These are phyloP conservation scores for Molorchus minor DNA, from an alignment of 2,888 invertebrate genomes.

Conservation along the genomic window DNA sequence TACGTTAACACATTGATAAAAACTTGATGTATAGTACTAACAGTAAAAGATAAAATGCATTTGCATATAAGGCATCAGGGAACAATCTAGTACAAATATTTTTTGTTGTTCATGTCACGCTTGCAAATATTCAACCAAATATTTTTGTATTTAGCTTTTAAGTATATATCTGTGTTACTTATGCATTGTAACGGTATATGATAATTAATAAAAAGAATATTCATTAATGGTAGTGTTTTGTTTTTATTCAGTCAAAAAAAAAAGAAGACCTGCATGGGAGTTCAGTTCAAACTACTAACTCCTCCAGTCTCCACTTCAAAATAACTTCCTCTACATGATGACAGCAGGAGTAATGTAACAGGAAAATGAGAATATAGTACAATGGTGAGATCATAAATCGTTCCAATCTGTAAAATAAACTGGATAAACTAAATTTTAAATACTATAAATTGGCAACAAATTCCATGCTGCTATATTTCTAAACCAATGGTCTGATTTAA, in stretches of 20 bases:
- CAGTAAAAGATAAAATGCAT: constrained; percentile 30
- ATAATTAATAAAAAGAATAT: constrained; percentile 28
- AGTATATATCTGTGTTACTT: constrained; percentile 25
- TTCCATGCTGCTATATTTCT: too few relatives aligned
- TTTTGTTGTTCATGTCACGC: constrained; percentile 45
- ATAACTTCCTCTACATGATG: too few relatives aligned
- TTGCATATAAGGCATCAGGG: constrained; percentile 47
- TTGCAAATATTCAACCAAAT: constrained; percentile 54
- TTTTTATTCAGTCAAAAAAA: background rate
- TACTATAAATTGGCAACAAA: too few relatives aligned
- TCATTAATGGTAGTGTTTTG: too few relatives aligned
- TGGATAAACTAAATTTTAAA: too few relatives aligned
- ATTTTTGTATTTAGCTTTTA: constrained; percentile 55
- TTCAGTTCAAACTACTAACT: too few relatives aligned
- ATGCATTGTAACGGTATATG: constrained; percentile 21
- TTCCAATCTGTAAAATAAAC: too few relatives aligned
- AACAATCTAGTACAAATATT: constrained; percentile 56
- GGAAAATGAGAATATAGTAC: too few relatives aligned
- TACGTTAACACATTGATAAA: constrained; percentile 18
- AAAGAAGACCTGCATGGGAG: background rate
- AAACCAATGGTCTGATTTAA: too few relatives aligned
- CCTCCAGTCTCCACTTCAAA: too few relatives aligned
- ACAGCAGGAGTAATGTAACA: too few relatives aligned
- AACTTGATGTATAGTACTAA: constrained; percentile 49
- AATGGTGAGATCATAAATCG: too few relatives aligned